Conservation (phyloP, 2,797 vertebrate species). For the Menidia menidia region DNA sequence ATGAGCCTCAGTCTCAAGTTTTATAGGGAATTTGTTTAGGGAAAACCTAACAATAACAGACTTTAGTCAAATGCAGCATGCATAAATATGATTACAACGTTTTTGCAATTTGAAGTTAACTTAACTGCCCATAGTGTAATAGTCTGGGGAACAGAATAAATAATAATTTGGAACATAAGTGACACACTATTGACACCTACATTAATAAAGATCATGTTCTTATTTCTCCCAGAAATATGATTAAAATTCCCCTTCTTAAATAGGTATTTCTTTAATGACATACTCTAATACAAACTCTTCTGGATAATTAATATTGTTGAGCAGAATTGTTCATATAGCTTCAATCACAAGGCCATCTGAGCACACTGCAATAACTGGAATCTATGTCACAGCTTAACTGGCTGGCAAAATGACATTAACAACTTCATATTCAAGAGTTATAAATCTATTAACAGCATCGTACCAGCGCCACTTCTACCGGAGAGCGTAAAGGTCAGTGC, state of each 20-base stretch:
- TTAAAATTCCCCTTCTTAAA: too few species aligned
- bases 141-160: not conserved
- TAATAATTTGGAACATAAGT: constrained; percentile 14
- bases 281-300: not conserved
- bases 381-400: constrained; percentile 41
- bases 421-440: constrained; percentile 58
- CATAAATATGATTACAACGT: constrained; percentile 4
- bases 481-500: constrained; percentile 68
- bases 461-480: constrained; percentile 38
- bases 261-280: not conserved
- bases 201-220: not conserved
- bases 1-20: constrained; percentile 47
- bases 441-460: constrained; percentile 68
- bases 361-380: not conserved
- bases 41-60: constrained; percentile 62
- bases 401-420: constrained; percentile 44
- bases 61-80: constrained; percentile 32
- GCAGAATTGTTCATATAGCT: not conserved
- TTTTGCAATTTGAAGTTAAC: constrained; percentile 20
- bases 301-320: too few species aligned
- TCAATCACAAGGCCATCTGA: constrained; percentile 23
- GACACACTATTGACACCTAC: not conserved
- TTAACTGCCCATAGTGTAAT: constrained; percentile 25
- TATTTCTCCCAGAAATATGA: too few species aligned
- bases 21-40: constrained; percentile 63